Conservation (phyloP, 2,797 vertebrate genomes). For the Hypotaenidia okinawae region DNA sequence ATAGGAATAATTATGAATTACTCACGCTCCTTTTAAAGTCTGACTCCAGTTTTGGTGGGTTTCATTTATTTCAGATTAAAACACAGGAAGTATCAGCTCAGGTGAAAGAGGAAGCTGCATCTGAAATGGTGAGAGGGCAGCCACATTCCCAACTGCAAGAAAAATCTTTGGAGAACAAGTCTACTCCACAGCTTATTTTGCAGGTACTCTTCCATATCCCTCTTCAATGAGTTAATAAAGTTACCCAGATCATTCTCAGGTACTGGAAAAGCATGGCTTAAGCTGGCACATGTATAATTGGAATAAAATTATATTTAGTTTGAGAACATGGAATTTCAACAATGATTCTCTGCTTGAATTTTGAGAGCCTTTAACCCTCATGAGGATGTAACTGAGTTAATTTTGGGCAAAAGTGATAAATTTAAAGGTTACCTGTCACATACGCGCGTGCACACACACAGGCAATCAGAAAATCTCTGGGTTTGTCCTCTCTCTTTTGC, state of each 20-base stretch:
- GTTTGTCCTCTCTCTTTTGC: slow-evolving; percentile 9
- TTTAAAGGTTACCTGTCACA: slow-evolving; percentile 61
- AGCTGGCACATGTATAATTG: background rate
- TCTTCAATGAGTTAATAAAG: background rate
- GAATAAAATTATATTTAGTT: background rate
- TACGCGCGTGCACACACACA: too few relatives aligned
- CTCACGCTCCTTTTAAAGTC: background rate
- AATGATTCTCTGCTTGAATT: background rate
- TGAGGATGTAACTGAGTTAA: slow-evolving; percentile 27
- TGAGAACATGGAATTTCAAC: background rate
- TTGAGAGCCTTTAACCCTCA: slow-evolving; percentile 1
- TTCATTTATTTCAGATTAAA: background rate
- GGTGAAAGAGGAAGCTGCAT: background rate
- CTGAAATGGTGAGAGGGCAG: background rate
- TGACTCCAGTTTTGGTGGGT: background rate
- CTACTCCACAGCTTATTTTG: background rate
- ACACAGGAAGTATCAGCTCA: background rate
- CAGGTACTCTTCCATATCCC: background rate
- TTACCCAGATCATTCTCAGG: background rate
- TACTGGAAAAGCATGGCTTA: background rate
- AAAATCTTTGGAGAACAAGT: background rate
- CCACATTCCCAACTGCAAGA: background rate
- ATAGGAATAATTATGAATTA: background rate
- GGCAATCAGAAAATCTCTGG: background rate
- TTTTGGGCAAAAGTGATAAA: slow-evolving; percentile 21